Evolutionary conservation across 2,113 vertebrate genomes (phyloP), one percentile per base, ranked within the genome.

Genomic region (Scartelaos histophorus): DNA sequence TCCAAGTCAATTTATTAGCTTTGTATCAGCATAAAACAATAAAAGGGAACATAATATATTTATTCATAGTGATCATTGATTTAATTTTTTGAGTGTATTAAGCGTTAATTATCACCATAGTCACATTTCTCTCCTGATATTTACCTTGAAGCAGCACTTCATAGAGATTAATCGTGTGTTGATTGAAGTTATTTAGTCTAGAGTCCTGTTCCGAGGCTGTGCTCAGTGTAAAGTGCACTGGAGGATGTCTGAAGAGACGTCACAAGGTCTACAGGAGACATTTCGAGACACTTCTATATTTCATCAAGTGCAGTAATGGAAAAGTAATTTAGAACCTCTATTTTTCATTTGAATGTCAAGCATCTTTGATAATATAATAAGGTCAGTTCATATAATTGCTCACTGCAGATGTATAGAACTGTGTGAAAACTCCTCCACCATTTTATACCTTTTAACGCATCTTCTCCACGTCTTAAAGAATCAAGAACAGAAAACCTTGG

Each of bases 401-500:
- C 51, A 25, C 29, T 53, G 61, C 72, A 53, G 71, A 71, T 35
- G 60, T 5, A 38, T 16, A 16, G 64, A 29, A 61, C 24, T 21
- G 13, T 24, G 17, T 61, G 22, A 69, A 79, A 85, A 73, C 58
- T 57, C 56, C 24, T n/a, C 16, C 38, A 1, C 58, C 60, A 60
- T 38, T 67, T 73, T 56, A 67, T 60, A 0, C 49, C 51, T 64
- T 53, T 67, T 19, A 79, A 80, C n/a, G 10, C 67, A 15, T 70
- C 53, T 70, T 61, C 17, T 64, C 21, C 61, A 51, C 21, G 34
- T 19, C 46, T 76, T 54, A 6, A 34, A 60, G 46, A 76, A 80
- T 75, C 29, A 71, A 70, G 69, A 10, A 47, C 56, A 72, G 67
- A 68, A 79, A 80, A 75, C 74, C 76, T 74, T 79, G 82, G 70